Evolutionary conservation across 2,113 vertebrate species (phyloP), one percentile per base, ranked within the genome.

Genomic region (Albula glossodonta): DNA sequence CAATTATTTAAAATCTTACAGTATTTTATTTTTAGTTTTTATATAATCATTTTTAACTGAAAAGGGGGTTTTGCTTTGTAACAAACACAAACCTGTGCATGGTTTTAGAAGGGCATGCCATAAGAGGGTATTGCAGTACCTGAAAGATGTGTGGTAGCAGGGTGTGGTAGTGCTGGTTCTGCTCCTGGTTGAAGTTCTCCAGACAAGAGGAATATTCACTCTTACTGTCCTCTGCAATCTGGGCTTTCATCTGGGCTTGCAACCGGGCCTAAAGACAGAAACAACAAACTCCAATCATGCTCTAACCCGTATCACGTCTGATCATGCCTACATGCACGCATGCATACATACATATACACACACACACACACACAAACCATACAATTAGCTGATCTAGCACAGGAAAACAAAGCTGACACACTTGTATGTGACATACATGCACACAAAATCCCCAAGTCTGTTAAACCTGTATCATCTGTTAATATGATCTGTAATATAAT

Each of bases 161-260:
- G 2, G 96, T 97, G 84, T 96, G 95, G 91, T 99, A 99, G 95
- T 98, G 97, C 1, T 98, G 97, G 11, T 96, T 97, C 91, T 99
- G 98, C 90, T 99, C 97, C 11, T 95, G 96, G 95, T 99, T 99
- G 95, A 99, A 99, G 88, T 96, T 99, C 87, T 98, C 97, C 56
- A 99, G 95, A 87, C 92, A 95, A 12, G 96, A 94, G 2, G 96
- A 96, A 86, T 99, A 99, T 12, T 99, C 98, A 0, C 89, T 93
- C 92, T 98, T 99, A 94, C 98, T 98, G 90, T 99, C 98, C 52
- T 97, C 89, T 10, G 98, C 97, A 96, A 99, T 97, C 90, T 99
- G 98, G 90, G 99, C 97, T 87, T 97, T 95, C 74, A 96, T 90
- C 88, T 98, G 98, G 83, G 98, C 97, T 89, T 99, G 98, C 87